Percentiles rank a stretch among this genome's conserved stretches.
phyloP scores from a whole-genome alignment of 2,888 invertebrate species.

The Spialia ferax region DNA sequence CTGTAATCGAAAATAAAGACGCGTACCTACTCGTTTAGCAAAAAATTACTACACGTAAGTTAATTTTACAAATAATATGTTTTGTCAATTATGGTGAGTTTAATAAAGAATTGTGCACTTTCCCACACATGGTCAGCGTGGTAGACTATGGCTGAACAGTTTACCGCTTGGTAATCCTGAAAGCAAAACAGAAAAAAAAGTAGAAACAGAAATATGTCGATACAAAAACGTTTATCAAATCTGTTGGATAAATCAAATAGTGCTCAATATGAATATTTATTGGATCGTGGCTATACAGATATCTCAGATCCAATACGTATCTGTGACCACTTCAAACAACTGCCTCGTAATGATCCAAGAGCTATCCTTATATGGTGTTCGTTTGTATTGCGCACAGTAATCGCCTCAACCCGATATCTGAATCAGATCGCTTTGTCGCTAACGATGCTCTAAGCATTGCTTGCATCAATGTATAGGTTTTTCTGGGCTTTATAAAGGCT shows the following conservation, averaged over 20 bases:
- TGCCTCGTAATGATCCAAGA: conserved; percentile 64
- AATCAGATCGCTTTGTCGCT: conserved; percentile 72
- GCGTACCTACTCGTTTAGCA: too few relatives aligned
- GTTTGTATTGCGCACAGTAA: conserved; percentile 67
- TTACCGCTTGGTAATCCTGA: too few relatives aligned
- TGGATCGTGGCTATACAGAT: conserved; percentile 25
- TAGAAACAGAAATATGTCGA: too few relatives aligned
- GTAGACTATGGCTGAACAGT: too few relatives aligned
- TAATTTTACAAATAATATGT: too few relatives aligned
- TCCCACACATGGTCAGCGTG: too few relatives aligned
- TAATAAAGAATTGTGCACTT: too few relatives aligned
- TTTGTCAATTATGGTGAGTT: too few relatives aligned
- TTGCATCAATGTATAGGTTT: conserved; percentile 42
- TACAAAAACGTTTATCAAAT: conserved; percentile 53
- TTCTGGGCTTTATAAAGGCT: conserved; percentile 29
- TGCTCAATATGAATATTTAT: conserved; percentile 35
- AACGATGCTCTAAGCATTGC: conserved; percentile 58
- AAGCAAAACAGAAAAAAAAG: too few relatives aligned
- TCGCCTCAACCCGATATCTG: conserved; percentile 68
- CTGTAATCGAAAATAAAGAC: too few relatives aligned
- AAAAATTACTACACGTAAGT: too few relatives aligned
- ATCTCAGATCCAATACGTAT: conserved; percentile 35
- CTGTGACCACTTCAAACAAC: conserved; percentile 39
- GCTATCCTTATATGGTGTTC: conserved; percentile 68
- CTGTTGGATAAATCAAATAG: conserved; percentile 16